Evolutionary conservation across 2,888 invertebrate genomes (phyloP).

Genomic region (Laspeyria flexula): DNA sequence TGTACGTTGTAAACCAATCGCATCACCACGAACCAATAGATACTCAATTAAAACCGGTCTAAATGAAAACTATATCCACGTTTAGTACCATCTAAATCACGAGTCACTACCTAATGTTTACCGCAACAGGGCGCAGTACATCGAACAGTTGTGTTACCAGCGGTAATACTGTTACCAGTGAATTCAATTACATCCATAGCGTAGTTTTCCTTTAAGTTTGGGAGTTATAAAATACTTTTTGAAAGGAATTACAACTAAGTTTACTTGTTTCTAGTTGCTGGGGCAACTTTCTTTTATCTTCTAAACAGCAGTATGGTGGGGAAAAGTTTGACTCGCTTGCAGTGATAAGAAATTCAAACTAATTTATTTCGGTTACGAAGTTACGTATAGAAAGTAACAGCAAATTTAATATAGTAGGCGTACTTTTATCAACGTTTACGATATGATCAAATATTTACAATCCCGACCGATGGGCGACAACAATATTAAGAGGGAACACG

Average conservation of each 20-base stretch:
- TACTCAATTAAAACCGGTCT: constrained; percentile 29
- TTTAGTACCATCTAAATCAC: constrained; percentile 30
- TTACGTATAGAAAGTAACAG: too few species aligned
- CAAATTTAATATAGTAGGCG: too few species aligned
- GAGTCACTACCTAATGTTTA: not conserved
- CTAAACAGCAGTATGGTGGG: too few species aligned
- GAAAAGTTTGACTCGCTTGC: too few species aligned
- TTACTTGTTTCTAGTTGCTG: not conserved
- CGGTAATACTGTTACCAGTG: constrained; percentile 18
- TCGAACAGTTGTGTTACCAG: constrained; percentile 10
- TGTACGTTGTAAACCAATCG: too few species aligned
- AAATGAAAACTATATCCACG: constrained; percentile 35
- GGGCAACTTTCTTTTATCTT: too few species aligned
- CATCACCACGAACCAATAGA: constrained; percentile 13
- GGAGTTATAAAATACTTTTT: constrained; percentile 3
- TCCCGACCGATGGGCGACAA: too few species aligned
- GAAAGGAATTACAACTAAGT: not conserved
- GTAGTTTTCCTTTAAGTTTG: constrained; percentile 3
- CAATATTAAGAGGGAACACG: too few species aligned
- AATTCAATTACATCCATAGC: constrained; percentile 29
- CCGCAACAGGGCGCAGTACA: constrained; percentile 27
- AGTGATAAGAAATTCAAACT: too few species aligned
- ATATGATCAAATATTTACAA: too few species aligned
- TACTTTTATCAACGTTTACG: too few species aligned
- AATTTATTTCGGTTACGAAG: too few species aligned